These are phyloP conservation scores for Amphipoea oculea DNA, from an alignment of 2,888 invertebrate genomes.

Conservation along the genomic window DNA sequence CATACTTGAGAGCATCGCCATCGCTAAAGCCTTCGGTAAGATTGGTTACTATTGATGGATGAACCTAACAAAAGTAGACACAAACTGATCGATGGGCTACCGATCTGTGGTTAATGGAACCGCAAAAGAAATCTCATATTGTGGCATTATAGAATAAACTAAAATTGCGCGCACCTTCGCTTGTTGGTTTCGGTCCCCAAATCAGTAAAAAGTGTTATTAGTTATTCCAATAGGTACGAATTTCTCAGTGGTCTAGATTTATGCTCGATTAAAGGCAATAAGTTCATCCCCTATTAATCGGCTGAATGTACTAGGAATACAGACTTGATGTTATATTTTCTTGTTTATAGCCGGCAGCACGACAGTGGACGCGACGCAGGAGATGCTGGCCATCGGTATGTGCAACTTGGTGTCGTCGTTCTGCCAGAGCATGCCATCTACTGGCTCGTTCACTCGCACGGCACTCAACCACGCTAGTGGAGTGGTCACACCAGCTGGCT, in stretches of 20 bases:
- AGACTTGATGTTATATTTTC: neutral
- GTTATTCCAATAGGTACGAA: neutral
- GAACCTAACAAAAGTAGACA: neutral
- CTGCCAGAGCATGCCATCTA: slow-evolving; percentile 95
- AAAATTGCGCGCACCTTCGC: no score
- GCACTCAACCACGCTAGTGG: slow-evolving; percentile 98
- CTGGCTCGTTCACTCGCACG: slow-evolving; percentile 96
- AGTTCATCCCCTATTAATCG: neutral
- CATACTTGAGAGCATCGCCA: slow-evolving; percentile 93
- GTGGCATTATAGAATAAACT: no score
- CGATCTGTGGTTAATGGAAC: neutral
- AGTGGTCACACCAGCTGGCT: slow-evolving; percentile 95
- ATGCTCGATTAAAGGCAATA: neutral
- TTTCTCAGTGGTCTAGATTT: neutral
- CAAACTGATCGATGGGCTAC: neutral
- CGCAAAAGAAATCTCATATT: neutral
- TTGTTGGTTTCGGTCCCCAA: neutral
- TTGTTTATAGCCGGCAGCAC: slow-evolving; percentile 92
- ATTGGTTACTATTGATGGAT: neutral
- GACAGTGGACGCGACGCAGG: slow-evolving; percentile 96
- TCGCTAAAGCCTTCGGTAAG: slow-evolving; percentile 94
- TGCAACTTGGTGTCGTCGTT: slow-evolving; percentile 95
- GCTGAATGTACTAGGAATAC: neutral
- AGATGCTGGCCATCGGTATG: slow-evolving; percentile 96
- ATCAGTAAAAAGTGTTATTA: neutral